Percentiles rank a stretch among this genome's conserved stretches.
phyloP scores from a whole-genome alignment of 2,888 invertebrate genomes.

The Pseudococcus longispinus region DNA sequence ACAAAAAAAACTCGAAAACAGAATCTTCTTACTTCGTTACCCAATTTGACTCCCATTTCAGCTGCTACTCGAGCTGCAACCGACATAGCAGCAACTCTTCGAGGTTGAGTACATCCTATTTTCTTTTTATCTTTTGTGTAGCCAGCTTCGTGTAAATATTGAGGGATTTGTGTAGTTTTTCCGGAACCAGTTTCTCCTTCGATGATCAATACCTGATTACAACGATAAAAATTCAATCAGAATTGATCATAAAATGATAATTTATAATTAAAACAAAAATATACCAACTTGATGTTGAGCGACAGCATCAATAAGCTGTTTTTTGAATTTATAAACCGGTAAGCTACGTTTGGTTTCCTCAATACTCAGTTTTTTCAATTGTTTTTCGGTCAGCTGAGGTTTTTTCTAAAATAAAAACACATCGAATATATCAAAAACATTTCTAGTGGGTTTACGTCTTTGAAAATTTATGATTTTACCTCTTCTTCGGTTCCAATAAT shows the following conservation, averaged over 20 bases:
- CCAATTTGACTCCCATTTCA: conserved; percentile 96
- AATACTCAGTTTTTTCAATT: conserved; percentile 80
- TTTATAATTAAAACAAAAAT: not conserved
- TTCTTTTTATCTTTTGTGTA: conserved; percentile 83
- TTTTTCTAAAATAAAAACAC: conserved; percentile 61
- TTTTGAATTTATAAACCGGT: conserved; percentile 91
- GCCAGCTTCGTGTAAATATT: conserved; percentile 94
- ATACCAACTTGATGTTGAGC: conserved; percentile 75
- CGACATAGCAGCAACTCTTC: conserved; percentile 99
- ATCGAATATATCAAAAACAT: not conserved
- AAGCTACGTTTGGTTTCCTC: conserved; percentile 91
- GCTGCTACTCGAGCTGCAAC: conserved; percentile 97
- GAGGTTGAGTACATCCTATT: conserved; percentile 96
- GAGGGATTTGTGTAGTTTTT: conserved; percentile 98
- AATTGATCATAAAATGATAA: not conserved
- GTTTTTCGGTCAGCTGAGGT: conserved; percentile 69
- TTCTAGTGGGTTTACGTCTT: not conserved
- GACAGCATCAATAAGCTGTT: conserved; percentile 90
- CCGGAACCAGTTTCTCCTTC: conserved; percentile 99
- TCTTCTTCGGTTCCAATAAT: conserved; percentile 62
- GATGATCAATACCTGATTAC: conserved; percentile 79
- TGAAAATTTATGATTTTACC: conserved; percentile 38
- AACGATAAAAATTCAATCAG: conserved; percentile 41
- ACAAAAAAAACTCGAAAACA: not conserved
- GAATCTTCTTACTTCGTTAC: conserved; percentile 78